Percentiles rank a stretch among this genome's conserved stretches.
Evolutionary conservation across 2,113 vertebrate species (phyloP).

Genomic region (Dasyornis broadbenti): DNA sequence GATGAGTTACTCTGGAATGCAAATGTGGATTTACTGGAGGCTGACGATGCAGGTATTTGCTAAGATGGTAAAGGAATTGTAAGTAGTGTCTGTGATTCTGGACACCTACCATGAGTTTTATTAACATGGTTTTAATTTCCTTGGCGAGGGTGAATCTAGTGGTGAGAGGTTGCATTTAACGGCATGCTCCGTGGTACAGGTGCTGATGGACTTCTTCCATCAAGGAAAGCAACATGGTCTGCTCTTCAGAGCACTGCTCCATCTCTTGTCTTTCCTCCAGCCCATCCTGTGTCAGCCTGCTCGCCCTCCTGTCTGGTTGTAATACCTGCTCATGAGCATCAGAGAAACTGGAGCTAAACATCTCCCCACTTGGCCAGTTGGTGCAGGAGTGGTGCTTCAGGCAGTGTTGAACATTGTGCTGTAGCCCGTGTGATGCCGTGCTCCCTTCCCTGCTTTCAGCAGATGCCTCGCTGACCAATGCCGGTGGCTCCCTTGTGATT

Average conservation of each 20-base stretch:
- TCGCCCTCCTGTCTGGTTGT: background rate
- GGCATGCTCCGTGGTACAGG: accelerated
- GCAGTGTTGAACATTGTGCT: background rate
- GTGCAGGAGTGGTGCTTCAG: accelerated
- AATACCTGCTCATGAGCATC: background rate
- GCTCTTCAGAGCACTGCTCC: background rate
- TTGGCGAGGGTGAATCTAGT: background rate
- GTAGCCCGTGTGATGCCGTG: background rate
- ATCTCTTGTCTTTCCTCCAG: background rate
- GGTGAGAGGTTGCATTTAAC: background rate
- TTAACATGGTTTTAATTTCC: background rate
- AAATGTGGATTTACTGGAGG: background rate
- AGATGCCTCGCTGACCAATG: accelerated
- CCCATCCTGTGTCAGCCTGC: accelerated
- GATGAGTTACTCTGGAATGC: background rate
- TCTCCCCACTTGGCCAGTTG: background rate
- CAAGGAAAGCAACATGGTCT: accelerated
- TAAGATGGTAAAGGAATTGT: background rate
- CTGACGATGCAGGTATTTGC: background rate
- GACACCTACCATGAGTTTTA: background rate
- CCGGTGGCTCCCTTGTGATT: background rate
- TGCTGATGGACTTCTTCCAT: background rate
- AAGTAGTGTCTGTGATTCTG: background rate
- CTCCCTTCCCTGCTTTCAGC: background rate
- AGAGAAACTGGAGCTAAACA: background rate